A percentile compares a stretch with the other conserved stretches of the same genome.
Evolutionary conservation across 1,140 invertebrate species (phyloP).

Genomic region (Drosophila mojavensis): DNA sequence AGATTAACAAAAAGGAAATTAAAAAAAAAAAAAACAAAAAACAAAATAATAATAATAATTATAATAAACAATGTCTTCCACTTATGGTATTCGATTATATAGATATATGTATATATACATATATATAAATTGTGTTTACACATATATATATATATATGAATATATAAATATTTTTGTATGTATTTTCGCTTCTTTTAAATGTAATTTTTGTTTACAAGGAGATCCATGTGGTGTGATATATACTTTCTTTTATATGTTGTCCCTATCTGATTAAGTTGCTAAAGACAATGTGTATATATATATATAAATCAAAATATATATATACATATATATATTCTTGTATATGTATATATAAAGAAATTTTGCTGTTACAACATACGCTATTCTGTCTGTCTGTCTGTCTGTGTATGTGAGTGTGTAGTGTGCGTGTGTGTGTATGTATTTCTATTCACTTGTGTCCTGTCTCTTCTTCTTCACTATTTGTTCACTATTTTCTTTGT

Average conservation of each 20-base stretch:
- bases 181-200: constrained; percentile 41
- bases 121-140: constrained; percentile 18
- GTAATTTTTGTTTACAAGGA: constrained; percentile 56
- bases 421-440: too few species aligned
- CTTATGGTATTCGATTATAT: constrained; percentile 26
- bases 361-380: constrained; percentile 1
- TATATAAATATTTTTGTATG: constrained; percentile 39
- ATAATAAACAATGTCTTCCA: constrained; percentile 42
- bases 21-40: constrained; percentile 30
- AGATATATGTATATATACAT: constrained; percentile 11
- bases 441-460: constrained; percentile 11
- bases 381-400: neutral
- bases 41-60: constrained; percentile 33
- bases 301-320: constrained; percentile 22
- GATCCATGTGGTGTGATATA: constrained; percentile 63
- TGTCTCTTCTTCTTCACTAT: constrained; percentile 14
- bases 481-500: constrained; percentile 23
- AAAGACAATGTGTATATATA: constrained; percentile 31
- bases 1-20: constrained; percentile 35
- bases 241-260: constrained; percentile 6
- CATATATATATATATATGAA: constrained; percentile 11
- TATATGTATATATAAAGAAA: constrained; percentile 19
- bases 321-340: constrained; percentile 12
- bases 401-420: neutral
- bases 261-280: constrained; percentile 16